Percentiles rank a stretch among this genome's conserved stretches.
Evolutionary conservation across 2,113 vertebrate genomes (phyloP).

Genomic region (Tinamus guttatus): DNA sequence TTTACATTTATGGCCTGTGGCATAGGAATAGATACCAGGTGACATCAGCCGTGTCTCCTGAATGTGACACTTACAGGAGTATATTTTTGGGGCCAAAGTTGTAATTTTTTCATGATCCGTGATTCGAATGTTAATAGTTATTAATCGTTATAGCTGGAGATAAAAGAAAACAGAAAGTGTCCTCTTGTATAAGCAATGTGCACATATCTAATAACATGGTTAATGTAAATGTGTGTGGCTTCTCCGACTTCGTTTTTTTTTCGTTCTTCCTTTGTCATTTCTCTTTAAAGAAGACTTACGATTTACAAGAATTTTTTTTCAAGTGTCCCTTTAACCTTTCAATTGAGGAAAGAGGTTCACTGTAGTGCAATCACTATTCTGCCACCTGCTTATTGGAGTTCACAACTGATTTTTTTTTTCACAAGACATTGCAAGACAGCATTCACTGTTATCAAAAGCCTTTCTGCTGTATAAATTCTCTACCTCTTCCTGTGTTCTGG

Average conservation of each 20-base stretch:
- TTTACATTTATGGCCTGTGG: rapidly evolving
- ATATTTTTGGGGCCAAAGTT: not conserved
- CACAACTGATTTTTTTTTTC: not conserved
- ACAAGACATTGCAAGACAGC: not conserved
- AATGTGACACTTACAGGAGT: not conserved
- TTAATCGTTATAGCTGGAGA: not conserved
- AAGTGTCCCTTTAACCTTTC: not conserved
- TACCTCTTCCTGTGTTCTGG: not conserved
- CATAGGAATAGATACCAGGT: not conserved
- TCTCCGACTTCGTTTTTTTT: not conserved
- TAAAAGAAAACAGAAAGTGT: not conserved
- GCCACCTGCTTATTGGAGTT: not conserved
- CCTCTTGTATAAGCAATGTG: not conserved
- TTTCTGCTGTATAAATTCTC: not conserved
- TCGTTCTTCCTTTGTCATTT: not conserved
- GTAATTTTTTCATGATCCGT: not conserved
- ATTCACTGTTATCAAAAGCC: not conserved
- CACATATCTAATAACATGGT: not conserved
- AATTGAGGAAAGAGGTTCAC: not conserved
- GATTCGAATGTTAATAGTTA: not conserved
- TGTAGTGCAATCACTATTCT: not conserved
- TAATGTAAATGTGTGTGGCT: not conserved
- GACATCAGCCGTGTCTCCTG: rapidly evolving
- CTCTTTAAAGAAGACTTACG: not conserved
- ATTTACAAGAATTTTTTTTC: not conserved